Base-by-base conservation (phyloP, 2,113 vertebrate genomes). In the Chloroceryle aenea region DNA sequence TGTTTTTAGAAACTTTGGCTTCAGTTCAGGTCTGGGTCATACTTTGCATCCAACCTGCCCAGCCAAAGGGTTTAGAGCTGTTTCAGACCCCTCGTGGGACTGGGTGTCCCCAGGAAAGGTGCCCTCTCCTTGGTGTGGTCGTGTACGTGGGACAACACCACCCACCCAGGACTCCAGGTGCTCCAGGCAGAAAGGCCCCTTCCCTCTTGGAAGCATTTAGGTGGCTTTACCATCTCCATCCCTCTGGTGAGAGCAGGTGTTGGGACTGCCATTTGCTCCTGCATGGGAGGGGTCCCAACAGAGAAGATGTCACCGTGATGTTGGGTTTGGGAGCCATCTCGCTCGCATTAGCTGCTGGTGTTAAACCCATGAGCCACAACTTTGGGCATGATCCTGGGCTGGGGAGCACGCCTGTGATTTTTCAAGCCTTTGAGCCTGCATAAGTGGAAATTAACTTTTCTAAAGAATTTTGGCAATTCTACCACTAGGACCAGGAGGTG, bases 381-480 rank as follows among this genome's bases (percentile, higher is more conserved):
- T 40, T 19, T 2, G 0, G 23, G 12, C 1, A 3, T 42, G 47
- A 63, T 40, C 48, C 64, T 12, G 18, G 25, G 26, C 69, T 40
- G 30, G 42, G 34, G 34, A 64, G 23, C 4, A 1, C 52, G 86
- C 55, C 42, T 40, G 1, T 2, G 10, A 7, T 19, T 36, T 59
- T 66, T 87, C 23, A 50, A 12, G 38, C 71, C 63, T 79, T 83
- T 42, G n/a, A 74, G 56, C 36, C 43, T 81, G 32, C 21, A 0
- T 71, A 74, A 87, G 40, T 89, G 58, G 53, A 82, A 85, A 87
- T 82, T 34, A 76, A 68, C 34, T 91, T 94, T 68, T 26, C 53
- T 55, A 23, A 90, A 68, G 83, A 78, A 84, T 78, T 78, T 90
- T 78, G 88, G 61, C 80, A 85, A 25, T 96, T 93, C 43, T 79